Evolutionary conservation across 2,113 vertebrate species (phyloP), one percentile per base, ranked within the genome.

Genomic region (Dasyornis broadbenti): DNA sequence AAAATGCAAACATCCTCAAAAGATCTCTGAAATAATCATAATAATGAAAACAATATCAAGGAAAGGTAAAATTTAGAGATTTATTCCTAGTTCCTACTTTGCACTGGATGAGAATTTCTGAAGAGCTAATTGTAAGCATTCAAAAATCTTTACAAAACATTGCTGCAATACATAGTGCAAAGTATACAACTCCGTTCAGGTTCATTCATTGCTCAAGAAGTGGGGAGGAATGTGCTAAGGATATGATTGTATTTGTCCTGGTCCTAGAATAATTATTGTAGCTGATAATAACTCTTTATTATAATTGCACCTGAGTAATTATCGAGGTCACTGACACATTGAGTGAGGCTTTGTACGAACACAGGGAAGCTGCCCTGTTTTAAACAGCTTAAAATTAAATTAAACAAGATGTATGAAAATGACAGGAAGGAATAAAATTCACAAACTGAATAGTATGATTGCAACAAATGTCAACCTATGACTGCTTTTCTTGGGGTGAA

Each of bases 281-380:
- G 82, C 35, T 71, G 75, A 94, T 88, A 82, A 94, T 90, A 88
- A 82, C 53, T 93, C 89, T 90, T 84, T 65, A 89, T 82, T 95
- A 40, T 88, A 95, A 95, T 92, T 94, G 79, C 71, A 89, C 89
- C 63, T 77, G 63, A 71, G 66, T 86, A 96, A 92, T 95, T 96
- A 92, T 52, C 0, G 1, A 86, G 66, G 91, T 94, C 75, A 87
- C 42, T 85, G 60, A 79, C 73, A 82, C 47, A 78, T 31, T 79
- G 82, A 93, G 66, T 1, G 3, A 92, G 52, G 40, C 49, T 45
- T 12, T 82, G 53, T 61, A 82, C 9, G 45, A 92, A 92, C 63
- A 80, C 23, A 76, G 49, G 89, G 93, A 90, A 95, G 68, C 66
- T 88, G 86, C 22, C 65, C 47, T 71, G 49, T 72, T 94, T 95